Percentiles rank a stretch among this genome's conserved stretches.
Evolutionary conservation across 2,113 vertebrate species (phyloP).

Genomic region (Aleadryas rufinucha): DNA sequence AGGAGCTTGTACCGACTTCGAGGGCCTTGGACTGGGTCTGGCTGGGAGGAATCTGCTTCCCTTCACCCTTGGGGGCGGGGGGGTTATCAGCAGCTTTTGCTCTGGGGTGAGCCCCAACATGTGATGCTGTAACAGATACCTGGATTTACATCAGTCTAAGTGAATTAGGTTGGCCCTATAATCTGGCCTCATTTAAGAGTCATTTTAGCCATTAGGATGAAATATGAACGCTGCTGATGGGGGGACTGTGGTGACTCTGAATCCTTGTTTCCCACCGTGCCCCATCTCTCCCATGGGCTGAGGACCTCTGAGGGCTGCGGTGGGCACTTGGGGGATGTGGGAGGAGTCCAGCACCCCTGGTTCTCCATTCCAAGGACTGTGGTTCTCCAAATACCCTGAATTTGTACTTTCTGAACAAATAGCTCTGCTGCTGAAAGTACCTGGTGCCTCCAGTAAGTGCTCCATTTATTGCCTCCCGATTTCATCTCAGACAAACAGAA

Average conservation of each 20-base stretch:
- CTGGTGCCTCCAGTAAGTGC: background rate
- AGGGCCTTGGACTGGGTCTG: background rate
- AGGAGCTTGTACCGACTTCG: background rate
- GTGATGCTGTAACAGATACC: conserved; percentile 26
- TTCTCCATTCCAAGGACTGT: background rate
- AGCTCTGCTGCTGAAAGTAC: background rate
- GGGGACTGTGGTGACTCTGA: background rate
- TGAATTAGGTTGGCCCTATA: conserved; percentile 41
- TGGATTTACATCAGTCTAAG: conserved; percentile 48
- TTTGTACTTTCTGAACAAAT: background rate
- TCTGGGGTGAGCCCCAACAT: background rate
- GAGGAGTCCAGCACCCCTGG: background rate
- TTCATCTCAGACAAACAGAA: conserved; percentile 5
- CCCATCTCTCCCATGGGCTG: background rate
- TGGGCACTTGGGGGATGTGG: background rate
- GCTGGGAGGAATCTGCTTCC: background rate
- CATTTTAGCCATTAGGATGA: conserved; percentile 24
- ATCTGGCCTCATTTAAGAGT: conserved; percentile 32
- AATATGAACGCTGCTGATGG: background rate
- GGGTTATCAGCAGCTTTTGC: conserved; percentile 30
- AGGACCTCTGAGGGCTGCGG: background rate
- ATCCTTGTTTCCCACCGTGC: background rate
- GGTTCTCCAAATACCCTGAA: background rate
- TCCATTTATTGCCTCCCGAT: background rate
- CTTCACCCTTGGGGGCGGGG: background rate